Conservation (phyloP, 2,797 vertebrate species). For the Leptodactylus fallax region DNA sequence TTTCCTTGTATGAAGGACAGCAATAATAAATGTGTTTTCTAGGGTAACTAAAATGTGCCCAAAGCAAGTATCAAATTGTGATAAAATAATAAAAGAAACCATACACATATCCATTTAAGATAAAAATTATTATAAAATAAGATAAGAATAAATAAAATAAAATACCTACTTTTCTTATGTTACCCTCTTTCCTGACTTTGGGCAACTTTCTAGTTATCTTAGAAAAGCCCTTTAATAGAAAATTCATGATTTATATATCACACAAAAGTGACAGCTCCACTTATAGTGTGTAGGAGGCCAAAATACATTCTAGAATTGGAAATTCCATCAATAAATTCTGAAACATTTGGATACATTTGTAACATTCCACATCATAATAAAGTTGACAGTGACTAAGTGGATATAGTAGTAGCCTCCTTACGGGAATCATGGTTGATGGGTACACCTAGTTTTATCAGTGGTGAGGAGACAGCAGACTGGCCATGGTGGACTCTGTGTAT, state of each 20-base stretch:
- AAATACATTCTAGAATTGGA: background rate
- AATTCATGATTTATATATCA: background rate
- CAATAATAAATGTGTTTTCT: background rate
- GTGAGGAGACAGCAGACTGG: background rate
- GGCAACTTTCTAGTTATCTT: no score
- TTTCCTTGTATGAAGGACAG: background rate
- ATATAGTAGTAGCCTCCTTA: background rate
- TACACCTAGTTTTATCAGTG: background rate
- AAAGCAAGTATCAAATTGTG: no score
- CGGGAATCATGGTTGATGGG: background rate
- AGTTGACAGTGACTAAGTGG: background rate
- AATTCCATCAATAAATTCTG: background rate
- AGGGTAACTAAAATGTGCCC: no score
- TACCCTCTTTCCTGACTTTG: no score
- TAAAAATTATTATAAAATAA: no score
- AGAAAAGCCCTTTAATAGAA: background rate
- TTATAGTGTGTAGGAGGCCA: background rate
- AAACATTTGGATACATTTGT: background rate
- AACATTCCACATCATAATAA: background rate
- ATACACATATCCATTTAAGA: no score
- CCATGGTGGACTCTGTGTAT: background rate
- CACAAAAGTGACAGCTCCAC: background rate
- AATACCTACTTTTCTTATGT: no score
- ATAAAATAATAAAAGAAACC: no score
- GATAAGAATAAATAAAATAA: no score